Percentiles rank a stretch among this genome's conserved stretches.
phyloP scores from a whole-genome alignment of 2,888 invertebrate species.

The Selenia dentaria region DNA sequence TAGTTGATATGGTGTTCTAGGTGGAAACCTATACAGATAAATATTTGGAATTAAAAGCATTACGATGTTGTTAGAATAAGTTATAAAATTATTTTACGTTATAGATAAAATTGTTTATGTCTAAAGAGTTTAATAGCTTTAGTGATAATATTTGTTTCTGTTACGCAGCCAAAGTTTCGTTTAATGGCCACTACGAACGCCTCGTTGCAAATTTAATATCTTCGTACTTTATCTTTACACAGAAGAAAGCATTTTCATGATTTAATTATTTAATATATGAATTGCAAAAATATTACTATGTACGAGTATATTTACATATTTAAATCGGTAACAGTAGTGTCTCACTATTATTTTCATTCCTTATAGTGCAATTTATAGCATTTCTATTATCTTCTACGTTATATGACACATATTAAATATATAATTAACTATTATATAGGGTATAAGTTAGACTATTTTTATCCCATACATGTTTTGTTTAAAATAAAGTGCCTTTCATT shows the following conservation, averaged over 20 bases:
- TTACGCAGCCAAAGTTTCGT: slow-evolving; percentile 62
- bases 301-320: background rate
- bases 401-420: slow-evolving; percentile 10
- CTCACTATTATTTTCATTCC: slow-evolving; percentile 20
- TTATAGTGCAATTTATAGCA: slow-evolving; percentile 11
- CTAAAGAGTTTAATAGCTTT: slow-evolving; percentile 55
- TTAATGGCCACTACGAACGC: slow-evolving; percentile 33
- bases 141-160: slow-evolving; percentile 63
- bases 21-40: background rate
- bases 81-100: slow-evolving; percentile 64
- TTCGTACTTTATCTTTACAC: slow-evolving; percentile 2
- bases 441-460: slow-evolving; percentile 24
- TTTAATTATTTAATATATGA: background rate
- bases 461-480: slow-evolving; percentile 21
- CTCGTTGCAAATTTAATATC: slow-evolving; percentile 7
- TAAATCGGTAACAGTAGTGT: background rate
- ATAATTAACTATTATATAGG: slow-evolving; percentile 16
- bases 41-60: slow-evolving; percentile 20
- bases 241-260: slow-evolving; percentile 10
- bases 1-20: background rate
- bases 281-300: background rate
- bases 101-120: slow-evolving; percentile 74
- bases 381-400: slow-evolving; percentile 15
- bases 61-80: slow-evolving; percentile 42
- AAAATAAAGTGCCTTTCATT: slow-evolving; percentile 61